Conservation (phyloP, 2,797 vertebrate species). For the Danio aesculapii region DNA sequence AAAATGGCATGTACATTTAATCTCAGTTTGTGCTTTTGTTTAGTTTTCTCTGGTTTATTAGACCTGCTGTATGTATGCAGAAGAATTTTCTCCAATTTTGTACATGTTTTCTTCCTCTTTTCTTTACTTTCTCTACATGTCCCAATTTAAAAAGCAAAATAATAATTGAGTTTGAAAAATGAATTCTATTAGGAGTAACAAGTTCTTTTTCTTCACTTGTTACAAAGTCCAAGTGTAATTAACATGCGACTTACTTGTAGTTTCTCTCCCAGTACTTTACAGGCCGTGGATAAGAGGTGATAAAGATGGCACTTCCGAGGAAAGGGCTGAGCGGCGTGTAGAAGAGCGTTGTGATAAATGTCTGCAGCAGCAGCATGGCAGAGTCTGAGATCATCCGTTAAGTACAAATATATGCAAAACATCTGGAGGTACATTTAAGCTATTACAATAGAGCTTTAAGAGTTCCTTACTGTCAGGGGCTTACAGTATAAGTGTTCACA, state of each 20-base stretch:
- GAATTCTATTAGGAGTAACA: too few species aligned
- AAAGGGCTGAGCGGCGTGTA: conserved; percentile 95
- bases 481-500: neutral
- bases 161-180: too few species aligned
- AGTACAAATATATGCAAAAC: conserved; percentile 1
- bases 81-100: too few species aligned
- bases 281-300: conserved; percentile 92
- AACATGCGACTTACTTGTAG: conserved; percentile 90
- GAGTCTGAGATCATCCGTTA: conserved; percentile 83
- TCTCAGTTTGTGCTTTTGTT: too few species aligned
- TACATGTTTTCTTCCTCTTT: too few species aligned
- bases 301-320: conserved; percentile 96
- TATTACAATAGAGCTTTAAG: neutral
- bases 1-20: too few species aligned
- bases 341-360: conserved; percentile 88
- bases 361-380: conserved; percentile 95
- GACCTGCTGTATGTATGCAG: too few species aligned
- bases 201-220: too few species aligned
- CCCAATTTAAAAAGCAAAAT: too few species aligned
- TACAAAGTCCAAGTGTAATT: too few species aligned
- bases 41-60: too few species aligned
- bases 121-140: too few species aligned
- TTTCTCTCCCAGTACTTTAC: conserved; percentile 98
- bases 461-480: neutral
- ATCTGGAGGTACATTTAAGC: neutral